Conservation (phyloP, 2,797 vertebrate genomes). For the Allobates femoralis region DNA sequence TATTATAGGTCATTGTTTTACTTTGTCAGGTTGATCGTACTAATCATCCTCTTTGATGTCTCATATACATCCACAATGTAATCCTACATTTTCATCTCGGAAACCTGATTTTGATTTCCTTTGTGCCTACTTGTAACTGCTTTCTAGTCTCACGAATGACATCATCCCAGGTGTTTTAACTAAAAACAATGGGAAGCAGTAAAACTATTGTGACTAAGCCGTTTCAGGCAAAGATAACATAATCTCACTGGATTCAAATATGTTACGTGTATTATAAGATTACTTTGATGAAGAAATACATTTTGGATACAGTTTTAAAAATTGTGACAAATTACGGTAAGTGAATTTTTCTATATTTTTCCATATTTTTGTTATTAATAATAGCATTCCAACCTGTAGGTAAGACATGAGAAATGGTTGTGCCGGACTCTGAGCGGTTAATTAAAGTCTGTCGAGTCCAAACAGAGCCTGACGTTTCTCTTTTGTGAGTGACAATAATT, state of each 20-base stretch:
- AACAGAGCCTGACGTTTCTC: too few relatives aligned
- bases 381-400: neutral
- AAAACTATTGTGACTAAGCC: slow-evolving; percentile 48
- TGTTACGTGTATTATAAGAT: neutral
- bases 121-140: slow-evolving; percentile 50
- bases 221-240: slow-evolving; percentile 30
- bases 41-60: slow-evolving; percentile 58
- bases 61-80: slow-evolving; percentile 58
- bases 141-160: slow-evolving; percentile 54
- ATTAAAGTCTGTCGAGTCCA: too few relatives aligned
- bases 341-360: too few relatives aligned
- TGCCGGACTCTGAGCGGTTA: neutral
- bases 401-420: neutral
- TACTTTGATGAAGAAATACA: neutral
- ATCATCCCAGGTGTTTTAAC: slow-evolving; percentile 60
- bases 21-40: slow-evolving; percentile 55
- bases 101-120: slow-evolving; percentile 56
- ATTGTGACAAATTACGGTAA: neutral
- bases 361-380: too few relatives aligned
- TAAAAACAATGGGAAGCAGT: slow-evolving; percentile 59
- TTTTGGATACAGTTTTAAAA: neutral
- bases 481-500: too few relatives aligned
- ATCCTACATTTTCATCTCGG: slow-evolving; percentile 46
- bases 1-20: slow-evolving; percentile 54
- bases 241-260: slow-evolving; percentile 7